Evolutionary conservation across 1,140 invertebrate species (phyloP), one percentile per base, ranked within the genome.

Genomic region (Chelonus insularis): DNA sequence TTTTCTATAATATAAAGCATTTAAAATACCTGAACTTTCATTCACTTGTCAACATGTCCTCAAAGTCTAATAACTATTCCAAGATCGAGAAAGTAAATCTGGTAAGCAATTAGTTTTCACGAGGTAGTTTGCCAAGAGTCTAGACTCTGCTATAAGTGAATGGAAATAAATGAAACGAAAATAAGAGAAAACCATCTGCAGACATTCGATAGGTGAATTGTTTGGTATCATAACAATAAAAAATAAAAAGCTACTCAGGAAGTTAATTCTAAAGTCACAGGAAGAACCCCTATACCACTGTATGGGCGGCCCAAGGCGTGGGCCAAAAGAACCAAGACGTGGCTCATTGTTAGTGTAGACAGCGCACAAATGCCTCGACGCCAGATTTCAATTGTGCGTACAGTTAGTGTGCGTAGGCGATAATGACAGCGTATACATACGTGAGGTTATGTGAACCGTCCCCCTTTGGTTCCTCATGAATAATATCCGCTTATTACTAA

Each of bases 401-500:
- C 71, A 74, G 70, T 76, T 75, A 76, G 62, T 60, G 57, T 59
- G 70, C 69, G 74, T 77, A 70, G 75, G 72, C 73, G 72, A 72
- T 75, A 76, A 76, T 75, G 72, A 75, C 67, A 56, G 39, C 58
- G 68, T 65, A 57, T 66, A 50, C 62, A 66, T 67, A 65, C 64
- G 60, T 25, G 54, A 60, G 65, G 61, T 68, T 68, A 70, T 57
- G 48, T 52, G 21, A 29, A 39, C 36, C 34, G 23, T 20, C 25
- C 56, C 29, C 14, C 41, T 68, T 60, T 45, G 18, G 66, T 62
- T 72, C 73, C 75, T 73, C 68, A 70, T 64, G 68, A 73, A 65
- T 68, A 63, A 68, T 63, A 68, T 70, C 75, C 65, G 16, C n/a
- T n/a, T 18, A 21, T 32, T 48, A 21, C 25, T n/a, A n/a, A 11